These are phyloP conservation scores for Melanogrammus aeglefinus DNA, from an alignment of 2,797 vertebrate species.

Conservation along the genomic window DNA sequence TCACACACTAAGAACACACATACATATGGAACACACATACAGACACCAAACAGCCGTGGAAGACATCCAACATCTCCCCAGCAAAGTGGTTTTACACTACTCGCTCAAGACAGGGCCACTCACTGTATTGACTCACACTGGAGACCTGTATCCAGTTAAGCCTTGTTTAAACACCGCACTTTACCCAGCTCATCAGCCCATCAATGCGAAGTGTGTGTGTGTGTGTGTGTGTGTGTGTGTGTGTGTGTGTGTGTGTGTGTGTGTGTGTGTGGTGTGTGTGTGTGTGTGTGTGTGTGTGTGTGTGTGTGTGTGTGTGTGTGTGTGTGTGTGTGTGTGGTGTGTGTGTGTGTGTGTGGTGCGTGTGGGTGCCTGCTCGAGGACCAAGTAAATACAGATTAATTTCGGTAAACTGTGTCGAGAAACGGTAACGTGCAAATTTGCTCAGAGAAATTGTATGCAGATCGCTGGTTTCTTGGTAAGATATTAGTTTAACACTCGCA, in stretches of 20 bases:
- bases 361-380: neutral
- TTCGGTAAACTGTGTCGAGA: neutral
- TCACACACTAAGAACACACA: too few species aligned
- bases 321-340: neutral
- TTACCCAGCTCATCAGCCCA: slow-evolving; percentile 28
- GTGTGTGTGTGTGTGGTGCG: too few species aligned
- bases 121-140: slow-evolving; percentile 28
- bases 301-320: slow-evolving; percentile 10
- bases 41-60: too few species aligned
- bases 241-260: neutral
- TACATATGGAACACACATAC: too few species aligned
- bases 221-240: slow-evolving; percentile 1
- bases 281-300: neutral
- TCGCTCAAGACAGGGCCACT: neutral
- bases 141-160: slow-evolving; percentile 43
- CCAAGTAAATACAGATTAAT: slow-evolving; percentile 1
- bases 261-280: slow-evolving; percentile 8
- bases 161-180: slow-evolving; percentile 46
- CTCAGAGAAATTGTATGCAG: too few species aligned
- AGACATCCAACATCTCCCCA: neutral
- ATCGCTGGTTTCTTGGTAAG: too few species aligned
- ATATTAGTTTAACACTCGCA: neutral
- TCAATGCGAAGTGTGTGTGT: slow-evolving; percentile 1
- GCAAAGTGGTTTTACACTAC: neutral
- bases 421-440: too few species aligned